Evolutionary conservation across 1,140 invertebrate species (phyloP).

Genomic region (Nasonia longicornis): DNA sequence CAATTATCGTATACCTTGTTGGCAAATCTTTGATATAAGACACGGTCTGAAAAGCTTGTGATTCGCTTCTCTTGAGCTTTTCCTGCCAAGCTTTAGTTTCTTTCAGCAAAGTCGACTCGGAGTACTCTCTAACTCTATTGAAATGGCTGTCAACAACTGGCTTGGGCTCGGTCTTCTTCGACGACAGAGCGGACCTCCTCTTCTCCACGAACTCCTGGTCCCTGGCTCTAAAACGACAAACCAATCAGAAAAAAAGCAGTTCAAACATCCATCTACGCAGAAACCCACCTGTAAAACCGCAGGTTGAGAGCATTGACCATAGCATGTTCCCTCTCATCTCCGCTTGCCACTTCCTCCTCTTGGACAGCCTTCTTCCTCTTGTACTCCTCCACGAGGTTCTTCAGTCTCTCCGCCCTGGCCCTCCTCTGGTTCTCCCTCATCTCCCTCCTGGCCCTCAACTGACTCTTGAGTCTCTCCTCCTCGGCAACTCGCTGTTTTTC

Average conservation of each 20-base stretch:
- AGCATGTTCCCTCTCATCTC: not conserved
- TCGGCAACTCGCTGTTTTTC: conserved; percentile 55
- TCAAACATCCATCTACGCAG: no score
- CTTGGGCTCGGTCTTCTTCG: not conserved
- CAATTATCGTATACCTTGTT: conserved; percentile 51
- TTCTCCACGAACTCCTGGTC: conserved; percentile 59
- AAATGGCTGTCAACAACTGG: not conserved
- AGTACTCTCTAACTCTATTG: not conserved
- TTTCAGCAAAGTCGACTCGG: conserved; percentile 56
- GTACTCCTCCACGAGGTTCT: conserved; percentile 53
- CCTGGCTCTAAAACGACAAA: conserved; percentile 52
- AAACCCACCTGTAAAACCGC: conserved; percentile 27
- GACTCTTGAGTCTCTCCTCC: conserved; percentile 51
- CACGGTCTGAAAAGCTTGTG: conserved; percentile 37
- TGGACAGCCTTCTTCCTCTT: conserved; percentile 51
- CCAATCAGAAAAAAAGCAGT: not conserved
- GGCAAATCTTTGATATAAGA: conserved; percentile 64
- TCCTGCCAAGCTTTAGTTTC: conserved; percentile 62
- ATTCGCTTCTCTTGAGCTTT: conserved; percentile 53
- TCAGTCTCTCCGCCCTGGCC: conserved; percentile 48
- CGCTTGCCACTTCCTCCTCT: conserved; percentile 33
- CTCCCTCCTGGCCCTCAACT: conserved; percentile 45
- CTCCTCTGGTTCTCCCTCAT: conserved; percentile 49
- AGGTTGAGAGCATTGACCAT: not conserved
- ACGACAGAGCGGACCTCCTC: conserved; percentile 42